Evolutionary conservation across 37 sponge, comb jelly and placozoan species (phyloP).

Genomic region (Beroe ovata): DNA sequence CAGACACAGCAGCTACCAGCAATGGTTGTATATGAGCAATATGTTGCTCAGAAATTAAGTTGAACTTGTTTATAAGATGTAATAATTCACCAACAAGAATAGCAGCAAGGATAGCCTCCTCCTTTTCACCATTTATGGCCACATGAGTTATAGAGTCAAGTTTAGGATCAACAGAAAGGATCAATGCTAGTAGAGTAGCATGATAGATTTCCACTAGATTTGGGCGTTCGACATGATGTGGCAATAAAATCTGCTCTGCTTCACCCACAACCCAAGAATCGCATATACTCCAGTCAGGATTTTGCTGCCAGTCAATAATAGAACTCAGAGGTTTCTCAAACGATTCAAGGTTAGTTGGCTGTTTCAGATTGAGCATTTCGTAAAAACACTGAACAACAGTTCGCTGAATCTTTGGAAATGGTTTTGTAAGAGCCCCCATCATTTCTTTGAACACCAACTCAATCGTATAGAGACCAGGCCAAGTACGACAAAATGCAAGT

Average conservation of each 20-base stretch:
- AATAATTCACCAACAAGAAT: conserved; percentile 47
- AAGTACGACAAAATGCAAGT: conserved; percentile 46
- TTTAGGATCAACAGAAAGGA: conserved; percentile 36
- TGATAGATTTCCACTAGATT: conserved; percentile 48
- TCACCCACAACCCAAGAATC: conserved; percentile 61
- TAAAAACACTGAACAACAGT: conserved; percentile 50
- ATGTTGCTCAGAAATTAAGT: conserved; percentile 28
- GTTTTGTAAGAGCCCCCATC: conserved; percentile 24
- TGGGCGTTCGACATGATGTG: conserved; percentile 51
- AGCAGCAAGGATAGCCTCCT: conserved; percentile 54
- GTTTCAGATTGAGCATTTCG: conserved; percentile 28
- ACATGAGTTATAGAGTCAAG: conserved; percentile 48
- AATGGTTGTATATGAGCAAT: conserved; percentile 66
- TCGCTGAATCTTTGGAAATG: conserved; percentile 44
- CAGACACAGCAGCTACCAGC: conserved; percentile 36
- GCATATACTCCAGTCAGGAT: conserved; percentile 35
- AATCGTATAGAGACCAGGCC: conserved; percentile 53
- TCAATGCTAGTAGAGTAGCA: conserved; percentile 18
- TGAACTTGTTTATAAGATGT: conserved; percentile 52
- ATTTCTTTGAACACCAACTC: conserved; percentile 38
- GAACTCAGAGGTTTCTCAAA: conserved; percentile 59
- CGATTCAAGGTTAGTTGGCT: conserved; percentile 35
- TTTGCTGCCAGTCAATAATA: conserved; percentile 59
- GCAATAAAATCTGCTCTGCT: conserved; percentile 11
- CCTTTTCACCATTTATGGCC: conserved; percentile 52